Evolutionary conservation across 2,113 vertebrate species (phyloP).

Genomic region (Canis aureus): DNA sequence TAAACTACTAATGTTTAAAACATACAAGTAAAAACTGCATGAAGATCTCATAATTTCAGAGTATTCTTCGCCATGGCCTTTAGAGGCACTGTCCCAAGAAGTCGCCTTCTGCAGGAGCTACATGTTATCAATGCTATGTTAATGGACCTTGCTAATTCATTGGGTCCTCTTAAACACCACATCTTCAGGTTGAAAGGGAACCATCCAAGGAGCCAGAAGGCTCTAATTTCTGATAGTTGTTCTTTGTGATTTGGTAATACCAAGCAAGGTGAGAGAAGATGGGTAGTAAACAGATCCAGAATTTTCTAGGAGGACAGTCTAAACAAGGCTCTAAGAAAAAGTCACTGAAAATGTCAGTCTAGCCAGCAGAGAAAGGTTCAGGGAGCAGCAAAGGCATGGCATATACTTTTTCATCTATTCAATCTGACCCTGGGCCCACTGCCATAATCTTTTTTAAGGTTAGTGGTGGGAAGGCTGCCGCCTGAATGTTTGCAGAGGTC

Average conservation of each 20-base stretch:
- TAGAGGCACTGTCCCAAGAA: not conserved
- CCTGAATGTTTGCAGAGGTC: constrained; percentile 89
- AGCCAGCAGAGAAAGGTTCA: constrained; percentile 87
- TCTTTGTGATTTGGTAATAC: constrained; percentile 58
- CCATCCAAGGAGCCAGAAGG: not conserved
- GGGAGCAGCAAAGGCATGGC: constrained; percentile 81
- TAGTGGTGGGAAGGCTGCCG: constrained; percentile 85
- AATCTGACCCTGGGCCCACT: constrained; percentile 86
- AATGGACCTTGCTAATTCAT: accelerated
- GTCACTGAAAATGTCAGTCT: constrained; percentile 87
- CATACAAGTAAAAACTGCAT: not conserved
- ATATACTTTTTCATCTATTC: constrained; percentile 87
- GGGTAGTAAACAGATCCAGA: constrained; percentile 80
- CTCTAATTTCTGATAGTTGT: constrained; percentile 62
- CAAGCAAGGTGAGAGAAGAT: constrained; percentile 25
- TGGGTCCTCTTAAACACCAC: not conserved
- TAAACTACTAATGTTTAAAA: constrained; percentile 18
- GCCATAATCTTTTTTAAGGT: constrained; percentile 89
- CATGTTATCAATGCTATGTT: accelerated
- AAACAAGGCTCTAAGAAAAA: constrained; percentile 87
- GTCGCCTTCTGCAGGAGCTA: accelerated
- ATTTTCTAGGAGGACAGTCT: constrained; percentile 85
- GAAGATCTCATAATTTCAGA: not conserved
- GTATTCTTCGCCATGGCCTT: not conserved
- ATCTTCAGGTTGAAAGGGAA: not conserved